Conservation (phyloP, 1,140 invertebrate genomes). For the Pseudomyrmex sp. region DNA sequence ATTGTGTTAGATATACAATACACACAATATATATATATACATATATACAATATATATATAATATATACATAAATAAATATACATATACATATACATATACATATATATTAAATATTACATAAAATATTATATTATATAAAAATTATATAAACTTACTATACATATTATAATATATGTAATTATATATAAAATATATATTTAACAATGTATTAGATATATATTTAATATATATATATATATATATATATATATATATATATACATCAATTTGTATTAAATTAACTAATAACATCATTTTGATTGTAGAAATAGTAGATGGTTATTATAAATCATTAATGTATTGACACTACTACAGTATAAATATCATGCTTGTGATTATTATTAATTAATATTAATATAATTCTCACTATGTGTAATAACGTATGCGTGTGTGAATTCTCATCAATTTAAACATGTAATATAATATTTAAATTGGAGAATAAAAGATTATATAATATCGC, state of each 20-base stretch:
- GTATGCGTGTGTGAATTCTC: not conserved
- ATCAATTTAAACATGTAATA: constrained; percentile 11
- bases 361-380: constrained; percentile 2
- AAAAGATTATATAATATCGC: not conserved
- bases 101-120: too few species aligned
- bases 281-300: constrained; percentile 15
- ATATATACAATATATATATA: not conserved
- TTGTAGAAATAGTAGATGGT: not conserved
- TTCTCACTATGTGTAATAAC: not conserved
- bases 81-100: too few species aligned
- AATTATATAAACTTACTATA: not conserved
- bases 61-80: not conserved
- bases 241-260: too few species aligned
- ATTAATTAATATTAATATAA: constrained; percentile 12
- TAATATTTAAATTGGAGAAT: not conserved
- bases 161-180: not conserved
- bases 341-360: constrained; percentile 18
- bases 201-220: too few species aligned
- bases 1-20: not conserved
- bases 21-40: too few species aligned
- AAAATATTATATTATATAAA: not conserved
- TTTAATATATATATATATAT: not conserved
- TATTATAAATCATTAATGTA: not conserved
- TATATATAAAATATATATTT: too few species aligned
- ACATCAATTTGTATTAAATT: constrained; percentile 1